Evolutionary conservation across 2,888 invertebrate species (phyloP), one percentile per base, ranked within the genome.

Genomic region (Blomia tropicalis): DNA sequence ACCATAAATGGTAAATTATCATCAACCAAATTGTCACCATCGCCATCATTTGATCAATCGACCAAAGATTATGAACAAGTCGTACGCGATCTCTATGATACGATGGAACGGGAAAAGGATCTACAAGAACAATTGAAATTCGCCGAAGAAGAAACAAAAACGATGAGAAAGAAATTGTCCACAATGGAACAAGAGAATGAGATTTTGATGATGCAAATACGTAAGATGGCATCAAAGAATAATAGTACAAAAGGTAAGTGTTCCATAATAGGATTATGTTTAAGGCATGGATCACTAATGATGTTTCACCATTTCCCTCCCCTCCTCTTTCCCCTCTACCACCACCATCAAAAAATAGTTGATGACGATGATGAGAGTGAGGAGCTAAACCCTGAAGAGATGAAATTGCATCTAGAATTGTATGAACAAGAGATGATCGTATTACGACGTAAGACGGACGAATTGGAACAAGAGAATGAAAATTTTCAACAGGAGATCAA

Each of bases 131-230:
- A 95, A 73, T 76, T 93, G 14, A 82, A 83, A 67, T 92, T 89
- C 74, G 84, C 91, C 17, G 92, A 93, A 74, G 90, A 91, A 75
- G 92, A 93, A 82, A 69, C 69, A 74, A 83, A 85, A 80, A 84
- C 82, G 77, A 81, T 86, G 75, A 81, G 88, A 77, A 87, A 85
- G 80, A 88, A 87, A 79, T 82, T 89, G 73, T 82, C 85, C 73
- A 83, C 91, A 72, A 82, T 92, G 74, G 93, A 95, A 78, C 90
- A 91, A 75, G 93, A 95, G 80, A 93, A 93, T 80, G 93, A 95
- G 77, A 87, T 87, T 70, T 80, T 92, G 77, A 83, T 87, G 77
- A 81, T 87, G 79, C 92, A 92, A 81, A 82, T 93, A 78, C 87
- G 90, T 81, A 91, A 91, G 83, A 85, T 92, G 84, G 87, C 89